Base-by-base conservation (phyloP, 2,888 invertebrate genomes). In the Erebia palarica region DNA sequence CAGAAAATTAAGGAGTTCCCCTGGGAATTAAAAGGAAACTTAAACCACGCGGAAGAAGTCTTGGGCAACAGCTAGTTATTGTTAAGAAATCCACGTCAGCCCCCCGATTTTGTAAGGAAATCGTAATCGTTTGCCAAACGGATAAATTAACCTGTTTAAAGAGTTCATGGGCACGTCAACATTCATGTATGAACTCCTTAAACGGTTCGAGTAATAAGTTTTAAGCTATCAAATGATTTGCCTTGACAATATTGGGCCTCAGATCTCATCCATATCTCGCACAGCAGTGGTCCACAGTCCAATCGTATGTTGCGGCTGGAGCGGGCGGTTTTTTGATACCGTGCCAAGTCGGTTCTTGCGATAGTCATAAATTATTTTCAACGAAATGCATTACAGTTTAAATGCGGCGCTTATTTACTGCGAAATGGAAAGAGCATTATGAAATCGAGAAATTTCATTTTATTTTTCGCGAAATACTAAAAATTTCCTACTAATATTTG, bases 381-480 rank as follows among this genome's bases (percentile, higher is more conserved):
- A 64, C 73, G 67, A 71, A 73, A 73, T 73, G 73, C 73, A 73
- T 73, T 68, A 65, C 73, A 66, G 68, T 65, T 73, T 71, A 71
- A 58, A 51, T 71, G 71, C 69, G 63, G 69, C 69, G 57, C 68
- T 65, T 71, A 65, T 73, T 73, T 71, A 55, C 68, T 57, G 65
- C 53, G 47, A 66, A 61, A 73, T 66, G 73, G 65, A 73, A 71
- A 65, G 65, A 71, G 51, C 68, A 59, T 65, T 68, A 70, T 70
- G 64, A 65, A 73, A 66, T 58, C 47, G 65, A 36, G 67, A 13
- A 47, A 61, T 61, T 47, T 13, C 8, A 55, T 65, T 42, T 60
- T 59, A 68, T 72, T 57, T 66, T 53, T 49, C 21, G 11, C 14
- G 1, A 65, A 65, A 65, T 18, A 36, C 13, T n/a, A n/a, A n/a